Evolutionary conservation across 2,113 vertebrate genomes (phyloP), one percentile per base, ranked within the genome.

Genomic region (Cnemophilus loriae): DNA sequence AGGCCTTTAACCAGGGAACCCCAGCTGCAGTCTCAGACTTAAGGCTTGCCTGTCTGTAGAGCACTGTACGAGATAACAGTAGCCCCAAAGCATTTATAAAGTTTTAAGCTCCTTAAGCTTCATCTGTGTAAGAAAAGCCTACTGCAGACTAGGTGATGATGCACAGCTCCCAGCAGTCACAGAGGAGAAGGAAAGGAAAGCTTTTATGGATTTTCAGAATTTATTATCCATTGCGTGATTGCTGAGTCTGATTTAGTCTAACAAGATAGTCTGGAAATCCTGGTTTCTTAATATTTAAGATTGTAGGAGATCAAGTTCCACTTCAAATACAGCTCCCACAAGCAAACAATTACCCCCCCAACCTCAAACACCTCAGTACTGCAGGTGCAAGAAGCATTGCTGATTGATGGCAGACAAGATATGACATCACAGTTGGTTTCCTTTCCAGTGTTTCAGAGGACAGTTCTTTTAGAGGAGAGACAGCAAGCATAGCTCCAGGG

Each of bases 81-180:
- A 77, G 50, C 42, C 35, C 32, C 50, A 81, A 78, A 81, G 47
- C 46, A 55, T 89, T 91, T 89, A 61, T 52, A 42, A 89, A 94
- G 68, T 92, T 90, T 90, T 88, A 96, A 95, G 42, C 90, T 95
- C 63, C 63, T 83, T 93, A 96, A 87, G 75, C 47, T 68, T 92
- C 55, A 30, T 67, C 52, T 74, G 47, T 81, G 55, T 91, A 44
- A 87, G 78, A 56, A 87, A 85, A 91, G 44, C 57, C 57, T 76
- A 1, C 44, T 91, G 84, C 37, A 49, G 53, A 47, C 60, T 68
- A 68, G 49, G 74, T 71, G 69, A 82, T 71, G 41, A 41, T 84
- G 39, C 69, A 63, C 19, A 87, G 89, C n/a, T 91, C 64, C 64
- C 46, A 22, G 47, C 30, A 87, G 81, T 56, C 41, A 41, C 6